Evolutionary conservation across 1,140 invertebrate genomes (phyloP), one percentile per base, ranked within the genome.

Genomic region (Leptinotarsa undecemlineata): DNA sequence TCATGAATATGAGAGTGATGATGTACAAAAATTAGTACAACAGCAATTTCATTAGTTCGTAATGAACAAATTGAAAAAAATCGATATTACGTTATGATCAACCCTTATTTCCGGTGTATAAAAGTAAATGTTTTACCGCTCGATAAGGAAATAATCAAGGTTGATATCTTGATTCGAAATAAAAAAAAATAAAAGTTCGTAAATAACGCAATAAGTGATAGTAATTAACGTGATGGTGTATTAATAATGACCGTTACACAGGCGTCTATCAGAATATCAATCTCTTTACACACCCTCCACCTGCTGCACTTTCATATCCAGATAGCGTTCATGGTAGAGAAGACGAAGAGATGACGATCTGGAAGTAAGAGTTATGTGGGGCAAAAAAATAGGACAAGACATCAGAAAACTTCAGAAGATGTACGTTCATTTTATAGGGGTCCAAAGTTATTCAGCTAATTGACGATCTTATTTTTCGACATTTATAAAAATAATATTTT

Each of bases 211-310:
- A n/a, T 62, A 11, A 62, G 17, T 19, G 60, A n/a, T n/a, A 62
- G n/a, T 62, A 15, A 62, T 19, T 21, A 62, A 19, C 21, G n/a
- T 19, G 21, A 21, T 19, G n/a, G 21, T 19, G 21, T 62, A 62
- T 21, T 19, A 62, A 62, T 62, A 19, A 62, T 62, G n/a, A 62
- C 60, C n/a, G 21, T 19, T 61, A 19, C 60, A 61, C 60, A n/a
- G 20, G 20, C 17, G 17, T 20, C 2, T 20, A 20, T 20, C n/a
- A 61, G n/a, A 17, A 19, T 15, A 20, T 20, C 20, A 61, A 61
- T 19, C 17, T 19, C 17, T 8, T 61, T 61, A n/a, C n/a, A 19
- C 60, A 61, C 20, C 17, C 17, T 61, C 60, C n/a, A 61, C 60
- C n/a, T 61, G 17, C 20, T 20, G 20, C 17, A 19, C n/a, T 61